Percentiles rank a stretch among this genome's conserved stretches.
Conservation (phyloP, 2,113 vertebrate species). For the Lethenteron reissneri region DNA sequence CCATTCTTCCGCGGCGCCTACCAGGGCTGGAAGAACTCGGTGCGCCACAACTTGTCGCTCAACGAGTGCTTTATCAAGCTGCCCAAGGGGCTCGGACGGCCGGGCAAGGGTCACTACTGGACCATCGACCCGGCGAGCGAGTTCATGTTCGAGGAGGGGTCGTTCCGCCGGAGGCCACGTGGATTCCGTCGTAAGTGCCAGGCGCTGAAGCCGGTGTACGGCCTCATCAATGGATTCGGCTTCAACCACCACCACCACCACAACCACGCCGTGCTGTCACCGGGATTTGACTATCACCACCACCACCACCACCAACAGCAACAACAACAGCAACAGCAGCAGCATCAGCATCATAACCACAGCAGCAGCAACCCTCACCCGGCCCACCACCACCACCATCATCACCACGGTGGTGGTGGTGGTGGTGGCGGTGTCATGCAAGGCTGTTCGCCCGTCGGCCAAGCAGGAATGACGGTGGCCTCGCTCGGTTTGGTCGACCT, state of each 20-base stretch:
- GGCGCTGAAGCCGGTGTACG: slow-evolving; percentile 92
- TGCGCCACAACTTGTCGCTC: slow-evolving; percentile 93
- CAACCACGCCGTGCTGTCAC: too few relatives aligned
- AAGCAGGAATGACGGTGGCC: too few relatives aligned
- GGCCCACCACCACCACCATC: too few relatives aligned
- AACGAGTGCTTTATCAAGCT: slow-evolving; percentile 97
- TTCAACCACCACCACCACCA: slow-evolving; percentile 58
- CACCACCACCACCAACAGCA: too few relatives aligned
- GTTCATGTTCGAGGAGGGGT: slow-evolving; percentile 99
- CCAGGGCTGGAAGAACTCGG: slow-evolving; percentile 97
- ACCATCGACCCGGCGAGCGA: slow-evolving; percentile 96
- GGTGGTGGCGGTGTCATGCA: too few relatives aligned
- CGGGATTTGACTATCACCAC: too few relatives aligned
- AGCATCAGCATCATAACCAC: too few relatives aligned
- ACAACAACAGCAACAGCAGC: too few relatives aligned
- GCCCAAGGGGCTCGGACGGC: slow-evolving; percentile 74
- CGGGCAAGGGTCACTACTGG: slow-evolving; percentile 95
- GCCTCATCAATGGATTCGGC: slow-evolving; percentile 88
- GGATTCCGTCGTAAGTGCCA: slow-evolving; percentile 93
- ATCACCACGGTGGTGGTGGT: too few relatives aligned
- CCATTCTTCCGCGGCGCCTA: slow-evolving; percentile 89
- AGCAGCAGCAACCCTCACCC: too few relatives aligned
- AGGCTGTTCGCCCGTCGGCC: too few relatives aligned
- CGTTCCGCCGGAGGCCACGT: slow-evolving; percentile 67
- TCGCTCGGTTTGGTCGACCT: too few relatives aligned